Evolutionary conservation across 1,140 invertebrate species (phyloP).

Genomic region (Trachymyrmex septentrionalis): DNA sequence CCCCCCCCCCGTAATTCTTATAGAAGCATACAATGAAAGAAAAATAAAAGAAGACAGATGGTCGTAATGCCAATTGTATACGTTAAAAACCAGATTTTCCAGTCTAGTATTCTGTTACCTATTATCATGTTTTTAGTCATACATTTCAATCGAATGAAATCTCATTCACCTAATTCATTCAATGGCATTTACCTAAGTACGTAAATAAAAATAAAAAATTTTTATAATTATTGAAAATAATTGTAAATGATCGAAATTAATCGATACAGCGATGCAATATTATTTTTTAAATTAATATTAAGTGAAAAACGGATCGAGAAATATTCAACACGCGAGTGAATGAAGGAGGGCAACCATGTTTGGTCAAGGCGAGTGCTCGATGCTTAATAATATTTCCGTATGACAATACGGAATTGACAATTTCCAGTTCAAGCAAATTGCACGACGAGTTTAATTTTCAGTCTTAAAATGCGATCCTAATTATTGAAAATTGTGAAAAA

Average conservation of each 20-base stretch:
- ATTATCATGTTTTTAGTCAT: not conserved
- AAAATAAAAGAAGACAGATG: slow-evolving; percentile 72
- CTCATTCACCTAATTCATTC: too few relatives aligned
- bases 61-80: slow-evolving; percentile 38
- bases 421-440: too few relatives aligned
- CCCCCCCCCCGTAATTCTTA: slow-evolving; percentile 64
- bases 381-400: too few relatives aligned
- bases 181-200: too few relatives aligned
- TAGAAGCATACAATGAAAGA: slow-evolving; percentile 44
- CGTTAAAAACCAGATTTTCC: slow-evolving; percentile 59
- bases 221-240: not conserved
- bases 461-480: too few relatives aligned
- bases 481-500: too few relatives aligned
- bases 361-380: too few relatives aligned
- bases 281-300: not conserved
- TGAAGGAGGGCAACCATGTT: too few relatives aligned
- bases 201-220: not conserved
- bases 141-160: not conserved
- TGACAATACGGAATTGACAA: too few relatives aligned
- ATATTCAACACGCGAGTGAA: too few relatives aligned
- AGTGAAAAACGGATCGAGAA: too few relatives aligned
- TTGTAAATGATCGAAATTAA: not conserved
- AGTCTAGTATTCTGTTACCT: not conserved
- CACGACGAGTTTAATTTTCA: too few relatives aligned
- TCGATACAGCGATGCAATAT: not conserved